Base-by-base conservation (phyloP, 2,888 invertebrate species). In the Euplagia quadripunctaria region DNA sequence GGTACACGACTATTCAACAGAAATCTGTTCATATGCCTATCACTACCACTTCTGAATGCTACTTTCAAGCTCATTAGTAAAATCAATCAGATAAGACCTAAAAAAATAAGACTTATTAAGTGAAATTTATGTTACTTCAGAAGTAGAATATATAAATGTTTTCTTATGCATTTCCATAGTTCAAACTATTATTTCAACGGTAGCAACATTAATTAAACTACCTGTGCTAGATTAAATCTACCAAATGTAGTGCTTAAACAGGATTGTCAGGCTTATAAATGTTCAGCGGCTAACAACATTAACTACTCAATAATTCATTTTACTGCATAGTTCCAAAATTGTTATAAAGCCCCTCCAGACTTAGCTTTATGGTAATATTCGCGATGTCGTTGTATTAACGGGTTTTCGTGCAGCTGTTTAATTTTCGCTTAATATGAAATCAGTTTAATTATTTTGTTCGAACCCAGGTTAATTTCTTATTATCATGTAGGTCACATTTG, bases 281-380 rank as follows among this genome's bases (percentile, higher is more conserved):
- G 64, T 64, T 72, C 31, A 43, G 68, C 52, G 20, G 61, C 58
- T 67, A 42, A 67, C 58, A 65, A 46, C 68, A 64, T 43, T 68
- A 68, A 63, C 17, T 43, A 68, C 41, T n/a, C 31, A 55, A 52
- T 67, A 55, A 46, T 41, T 64, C n/a, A 74, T 71, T 58, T 68
- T 43, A 31, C 68, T 55, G 68, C 72, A 76, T 80, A 67, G 71
- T 80, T 74, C 16, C 51, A 52, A 46, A 77, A 73, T 74, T 73
- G 58, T 77, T 72, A 41, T 65, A n/a, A 70, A 70, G 51, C 42
- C 64, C 65, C 20, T 8, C n/a, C 55, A 68, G 74, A 74, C 31
- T 61, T 77, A 71, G n/a, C 49, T 42, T 65, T 11, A 41, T 41
- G 66, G 64, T 72, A 77, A 16, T 68, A 31, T 49, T 41, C 7